Conservation (phyloP, 2,888 invertebrate species). For the Lithophane semibrunnea region DNA sequence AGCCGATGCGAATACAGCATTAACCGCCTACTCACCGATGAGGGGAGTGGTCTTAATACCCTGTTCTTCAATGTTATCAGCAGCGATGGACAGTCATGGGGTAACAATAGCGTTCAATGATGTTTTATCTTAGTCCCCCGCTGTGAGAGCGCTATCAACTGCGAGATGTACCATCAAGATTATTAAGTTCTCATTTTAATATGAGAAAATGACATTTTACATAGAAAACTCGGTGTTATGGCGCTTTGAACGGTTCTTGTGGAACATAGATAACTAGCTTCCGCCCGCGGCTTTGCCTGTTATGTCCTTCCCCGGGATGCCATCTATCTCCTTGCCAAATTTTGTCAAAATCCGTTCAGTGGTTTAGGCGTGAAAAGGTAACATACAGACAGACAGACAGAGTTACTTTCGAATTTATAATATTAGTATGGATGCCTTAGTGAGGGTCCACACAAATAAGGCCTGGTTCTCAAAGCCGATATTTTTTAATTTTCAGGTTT, state of each 20-base stretch:
- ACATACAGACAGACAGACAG: too few species aligned
- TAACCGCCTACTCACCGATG: not conserved
- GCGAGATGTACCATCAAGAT: not conserved
- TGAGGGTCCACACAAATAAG: too few species aligned
- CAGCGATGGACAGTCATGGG: not conserved
- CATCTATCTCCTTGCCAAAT: too few species aligned
- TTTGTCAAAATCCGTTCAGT: too few species aligned
- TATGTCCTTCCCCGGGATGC: too few species aligned
- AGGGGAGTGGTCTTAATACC: conserved; percentile 28
- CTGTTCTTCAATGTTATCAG: conserved; percentile 19
- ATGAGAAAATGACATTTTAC: not conserved
- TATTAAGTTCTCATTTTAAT: conserved; percentile 35
- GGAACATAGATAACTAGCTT: not conserved
- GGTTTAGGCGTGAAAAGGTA: too few species aligned
- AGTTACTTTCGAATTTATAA: too few species aligned
- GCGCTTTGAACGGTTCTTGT: not conserved
- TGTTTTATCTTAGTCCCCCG: conserved; percentile 16
- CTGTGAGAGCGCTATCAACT: conserved; percentile 16
- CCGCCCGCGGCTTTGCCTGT: too few species aligned
- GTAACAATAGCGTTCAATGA: conserved; percentile 9
- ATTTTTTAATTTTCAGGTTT: too few species aligned
- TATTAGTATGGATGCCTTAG: too few species aligned
- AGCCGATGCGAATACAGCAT: not conserved
- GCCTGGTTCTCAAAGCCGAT: too few species aligned
- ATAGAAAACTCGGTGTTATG: not conserved